These are phyloP conservation scores for Notamacropus eugenii DNA, from an alignment of 2,797 vertebrate genomes.

Conservation along the genomic window DNA sequence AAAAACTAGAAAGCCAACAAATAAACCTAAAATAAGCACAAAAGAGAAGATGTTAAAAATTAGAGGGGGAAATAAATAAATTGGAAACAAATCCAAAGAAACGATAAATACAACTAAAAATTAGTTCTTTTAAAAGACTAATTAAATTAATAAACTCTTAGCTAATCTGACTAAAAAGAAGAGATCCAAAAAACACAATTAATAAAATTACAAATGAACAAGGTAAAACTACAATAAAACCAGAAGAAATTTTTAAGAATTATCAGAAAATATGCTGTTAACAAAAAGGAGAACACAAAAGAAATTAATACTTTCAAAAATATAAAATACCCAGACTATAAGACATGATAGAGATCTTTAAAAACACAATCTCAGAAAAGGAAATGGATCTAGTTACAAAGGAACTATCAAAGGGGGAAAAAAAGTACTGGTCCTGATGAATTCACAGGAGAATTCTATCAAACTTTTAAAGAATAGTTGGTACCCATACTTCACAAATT, in stretches of 20 bases:
- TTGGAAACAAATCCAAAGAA: neutral
- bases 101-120: neutral
- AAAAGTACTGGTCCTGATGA: neutral
- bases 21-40: neutral
- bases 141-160: neutral
- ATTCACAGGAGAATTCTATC: neutral
- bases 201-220: neutral
- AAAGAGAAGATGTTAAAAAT: neutral
- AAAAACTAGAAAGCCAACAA: neutral
- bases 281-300: neutral
- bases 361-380: neutral
- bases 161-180: neutral
- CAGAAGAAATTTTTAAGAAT: neutral
- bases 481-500: no score
- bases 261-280: neutral
- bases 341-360: neutral
- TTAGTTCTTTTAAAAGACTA: neutral
- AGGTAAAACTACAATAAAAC: neutral
- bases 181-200: neutral
- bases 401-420: neutral
- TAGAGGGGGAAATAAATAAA: neutral
- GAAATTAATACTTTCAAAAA: neutral
- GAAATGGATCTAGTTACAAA: neutral
- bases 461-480: neutral
- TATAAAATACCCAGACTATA: neutral